Evolutionary conservation across 64 coral and sea anemone genomes (phyloP).

Genomic region (Catalaphyllia jardinei): DNA sequence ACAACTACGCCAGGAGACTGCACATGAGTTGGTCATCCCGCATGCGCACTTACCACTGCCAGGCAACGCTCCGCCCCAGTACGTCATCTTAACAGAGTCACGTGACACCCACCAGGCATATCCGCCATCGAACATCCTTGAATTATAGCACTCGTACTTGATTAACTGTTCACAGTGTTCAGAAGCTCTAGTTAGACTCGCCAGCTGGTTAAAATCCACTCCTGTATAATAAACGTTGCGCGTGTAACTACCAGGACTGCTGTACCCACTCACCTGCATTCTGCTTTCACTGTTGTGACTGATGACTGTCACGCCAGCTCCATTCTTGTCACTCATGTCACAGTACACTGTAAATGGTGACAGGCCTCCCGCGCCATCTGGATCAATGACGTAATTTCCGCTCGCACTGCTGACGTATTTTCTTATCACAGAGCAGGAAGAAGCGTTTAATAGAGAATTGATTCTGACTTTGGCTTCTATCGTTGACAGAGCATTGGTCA

Average conservation of each 20-base stretch:
- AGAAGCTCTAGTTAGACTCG: constrained; percentile 3
- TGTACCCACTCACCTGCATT: background rate
- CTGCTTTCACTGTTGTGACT: constrained; percentile 25
- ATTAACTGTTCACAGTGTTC: constrained; percentile 9
- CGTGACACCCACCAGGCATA: background rate
- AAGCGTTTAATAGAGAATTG: background rate
- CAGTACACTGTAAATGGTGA: background rate
- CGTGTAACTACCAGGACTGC: background rate
- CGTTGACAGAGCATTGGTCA: background rate
- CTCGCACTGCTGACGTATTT: background rate
- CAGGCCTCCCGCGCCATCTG: background rate
- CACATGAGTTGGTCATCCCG: background rate
- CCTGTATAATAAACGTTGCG: constrained; percentile 1
- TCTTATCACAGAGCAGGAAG: constrained; percentile 5
- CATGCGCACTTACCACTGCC: background rate
- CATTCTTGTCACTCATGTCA: constrained; percentile 24
- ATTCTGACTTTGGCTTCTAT: constrained; percentile 8
- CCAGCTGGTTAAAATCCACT: background rate
- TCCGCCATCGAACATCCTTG: background rate
- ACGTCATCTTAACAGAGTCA: background rate
- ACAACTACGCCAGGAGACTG: background rate
- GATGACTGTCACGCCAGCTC: constrained; percentile 28
- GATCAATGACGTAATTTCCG: constrained; percentile 7
- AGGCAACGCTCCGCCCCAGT: background rate
- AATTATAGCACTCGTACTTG: background rate